Evolutionary conservation across 1,140 invertebrate genomes (phyloP), one percentile per base, ranked within the genome.

Genomic region (Lasaia peninsularis): DNA sequence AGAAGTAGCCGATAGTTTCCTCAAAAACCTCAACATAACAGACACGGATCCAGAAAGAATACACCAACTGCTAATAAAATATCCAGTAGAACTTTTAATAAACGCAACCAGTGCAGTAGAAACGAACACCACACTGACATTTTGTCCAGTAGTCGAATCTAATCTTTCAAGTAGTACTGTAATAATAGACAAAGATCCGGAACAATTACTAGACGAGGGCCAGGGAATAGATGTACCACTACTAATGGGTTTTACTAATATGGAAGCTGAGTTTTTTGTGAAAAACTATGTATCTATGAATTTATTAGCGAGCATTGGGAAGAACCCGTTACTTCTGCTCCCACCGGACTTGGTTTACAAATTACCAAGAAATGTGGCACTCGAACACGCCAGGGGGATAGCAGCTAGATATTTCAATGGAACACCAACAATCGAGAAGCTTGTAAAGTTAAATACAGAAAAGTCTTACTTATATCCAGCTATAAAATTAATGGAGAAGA

Each of bases 221-320:
- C 56, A 62, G 5, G 76, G 73, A n/a, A 72, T 66, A 20, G 48
- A 80, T 20, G 65, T 76, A 16, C 78, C 80, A 0, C 52, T 83
- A 0, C 11, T 86, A 6, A 60, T 83, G 0, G 80, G 80, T 0
- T 81, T 73, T 52, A 81, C 81, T 0, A 60, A 62, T 21, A 58
- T 60, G 4, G 81, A 85, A 61, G 76, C 73, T 53, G 67, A 80
- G n/a, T 67, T 61, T 0, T 82, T 82, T 63, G 52, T 69, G 11
- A 58, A 44, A 0, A 58, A 73, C 44, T 71, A 81, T 11, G 60
- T 63, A 9, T 44, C 72, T 9, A 66, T 76, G 9, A 65, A 80
- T 21, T 62, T 85, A 16, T 18, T 74, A 7, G 40, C 53, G 0
- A 59, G 51, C 1, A 60, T 78, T 10, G 56, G 71, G 21, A 37